A percentile compares a stretch with the other conserved stretches of the same genome.
Evolutionary conservation across 2,113 vertebrate species (phyloP).

Genomic region (Lophochroa leadbeateri): DNA sequence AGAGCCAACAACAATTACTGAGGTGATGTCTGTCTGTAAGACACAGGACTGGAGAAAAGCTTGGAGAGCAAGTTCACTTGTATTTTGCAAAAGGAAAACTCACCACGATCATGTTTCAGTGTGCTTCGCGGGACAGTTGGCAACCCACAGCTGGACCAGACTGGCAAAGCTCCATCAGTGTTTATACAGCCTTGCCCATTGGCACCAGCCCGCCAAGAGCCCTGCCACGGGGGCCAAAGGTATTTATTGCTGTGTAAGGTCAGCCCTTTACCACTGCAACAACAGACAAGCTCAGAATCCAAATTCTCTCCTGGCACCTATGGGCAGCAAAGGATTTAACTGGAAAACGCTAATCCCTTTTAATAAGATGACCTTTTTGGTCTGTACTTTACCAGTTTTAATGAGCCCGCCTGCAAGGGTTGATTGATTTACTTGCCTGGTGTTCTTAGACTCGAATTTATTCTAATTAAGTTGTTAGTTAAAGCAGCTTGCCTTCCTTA

Average conservation of each 20-base stretch:
- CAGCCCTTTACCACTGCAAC: neutral
- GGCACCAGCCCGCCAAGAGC: neutral
- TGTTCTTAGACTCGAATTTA: slow-evolving; percentile 41
- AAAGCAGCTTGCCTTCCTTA: slow-evolving; percentile 25
- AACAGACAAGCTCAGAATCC: neutral
- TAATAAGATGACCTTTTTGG: slow-evolving; percentile 59
- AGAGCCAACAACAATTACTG: slow-evolving; percentile 63
- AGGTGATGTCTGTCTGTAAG: slow-evolving; percentile 50
- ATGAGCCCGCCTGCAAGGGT: slow-evolving; percentile 37
- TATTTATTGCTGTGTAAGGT: slow-evolving; percentile 10
- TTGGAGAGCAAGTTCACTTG: neutral
- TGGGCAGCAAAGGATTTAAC: slow-evolving; percentile 26
- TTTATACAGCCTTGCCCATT: neutral
- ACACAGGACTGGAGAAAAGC: neutral
- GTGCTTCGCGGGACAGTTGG: neutral
- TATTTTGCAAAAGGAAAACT: neutral
- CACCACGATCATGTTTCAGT: neutral
- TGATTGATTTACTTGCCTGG: slow-evolving; percentile 67
- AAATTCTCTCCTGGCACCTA: neutral
- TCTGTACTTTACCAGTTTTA: slow-evolving; percentile 48
- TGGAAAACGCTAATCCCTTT: slow-evolving; percentile 51
- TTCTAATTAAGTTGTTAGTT: slow-evolving; percentile 63
- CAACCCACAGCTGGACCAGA: neutral
- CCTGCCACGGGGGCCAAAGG: neutral
- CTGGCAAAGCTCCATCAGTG: neutral